Evolutionary conservation across 2,888 invertebrate genomes (phyloP), one percentile per base, ranked within the genome.

Genomic region (Taphrorychus bicolor): DNA sequence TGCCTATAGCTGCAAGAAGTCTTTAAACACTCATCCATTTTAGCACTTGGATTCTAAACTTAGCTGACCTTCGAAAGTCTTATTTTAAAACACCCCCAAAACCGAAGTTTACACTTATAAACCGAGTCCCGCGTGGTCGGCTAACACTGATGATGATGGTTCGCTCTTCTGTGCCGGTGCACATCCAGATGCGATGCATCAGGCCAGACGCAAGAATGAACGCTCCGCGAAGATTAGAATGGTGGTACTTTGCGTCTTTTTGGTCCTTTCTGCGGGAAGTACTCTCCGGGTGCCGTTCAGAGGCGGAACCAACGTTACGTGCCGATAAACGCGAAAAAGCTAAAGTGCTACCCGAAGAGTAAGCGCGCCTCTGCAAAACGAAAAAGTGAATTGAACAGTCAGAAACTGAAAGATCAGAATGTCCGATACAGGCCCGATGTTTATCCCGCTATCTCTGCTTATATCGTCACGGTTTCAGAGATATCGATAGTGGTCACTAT

Each of bases 181-280:
- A 17, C 71, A 71, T 70, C 71, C 72, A 72, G 70, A 70, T 66
- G 72, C 17, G 77, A 76, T 76, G 76, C 75, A 61, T 23, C 45
- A 74, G 75, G 64, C 32, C 54, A 75, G 75, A 61, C 52, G 65
- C 70, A 66, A 66, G 70, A 70, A 66, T 66, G 66, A 66, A 70
- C 66, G 45, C 59, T 54, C 61, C 17, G 58, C 21, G 53, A n/a
- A 64, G 58, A 66, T 60, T 59, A 66, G 56, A 66, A 54, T 60
- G 65, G n/a, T n/a, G n/a, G 65, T 17, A 45, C 53, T 54, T 53
- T n/a, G 64, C 45, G 51, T 45, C 59, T 66, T 54, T 66, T 66
- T 59, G 18, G 60, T 57, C 42, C 52, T 57, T 61, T 61, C 45
- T 57, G 66, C 66, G 57, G 32, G 45, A 59, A 59, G 23, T 52